phyloP scores from a whole-genome alignment of 2,888 invertebrate species.

The Eristalis arbustorum region DNA sequence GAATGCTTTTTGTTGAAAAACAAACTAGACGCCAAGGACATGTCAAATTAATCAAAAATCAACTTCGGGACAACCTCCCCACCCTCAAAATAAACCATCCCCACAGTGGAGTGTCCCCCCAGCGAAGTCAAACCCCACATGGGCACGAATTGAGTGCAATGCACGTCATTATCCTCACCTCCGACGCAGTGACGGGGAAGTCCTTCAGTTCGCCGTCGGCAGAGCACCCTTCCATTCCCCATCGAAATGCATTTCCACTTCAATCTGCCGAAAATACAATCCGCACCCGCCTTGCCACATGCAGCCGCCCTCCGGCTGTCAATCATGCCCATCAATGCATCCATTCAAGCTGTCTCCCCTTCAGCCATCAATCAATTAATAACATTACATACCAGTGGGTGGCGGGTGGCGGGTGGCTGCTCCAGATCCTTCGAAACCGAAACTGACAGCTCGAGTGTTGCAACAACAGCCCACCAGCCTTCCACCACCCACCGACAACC shows the following conservation, averaged over 20 bases:
- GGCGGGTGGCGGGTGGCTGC: constrained; percentile 27
- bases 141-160: background rate
- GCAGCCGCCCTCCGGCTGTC: constrained; percentile 19
- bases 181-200: background rate
- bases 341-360: constrained; percentile 53
- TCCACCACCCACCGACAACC: constrained; percentile 15
- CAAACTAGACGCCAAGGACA: no score
- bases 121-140: background rate
- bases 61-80: no score
- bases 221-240: background rate
- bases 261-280: constrained; percentile 38
- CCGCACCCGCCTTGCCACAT: background rate
- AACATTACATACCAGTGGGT: constrained; percentile 59
- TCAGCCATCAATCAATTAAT: constrained; percentile 70
- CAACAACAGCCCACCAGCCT: constrained; percentile 39
- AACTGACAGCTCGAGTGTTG: constrained; percentile 62
- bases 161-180: background rate
- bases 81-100: background rate
- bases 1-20: no score
- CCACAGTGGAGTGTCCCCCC: background rate
- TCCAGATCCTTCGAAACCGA: constrained; percentile 65
- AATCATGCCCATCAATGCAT: constrained; percentile 65
- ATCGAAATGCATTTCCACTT: background rate
- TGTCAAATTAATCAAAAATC: no score
- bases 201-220: background rate